phyloP scores from a whole-genome alignment of 2,888 invertebrate genomes.

The Epirrita christyi region DNA sequence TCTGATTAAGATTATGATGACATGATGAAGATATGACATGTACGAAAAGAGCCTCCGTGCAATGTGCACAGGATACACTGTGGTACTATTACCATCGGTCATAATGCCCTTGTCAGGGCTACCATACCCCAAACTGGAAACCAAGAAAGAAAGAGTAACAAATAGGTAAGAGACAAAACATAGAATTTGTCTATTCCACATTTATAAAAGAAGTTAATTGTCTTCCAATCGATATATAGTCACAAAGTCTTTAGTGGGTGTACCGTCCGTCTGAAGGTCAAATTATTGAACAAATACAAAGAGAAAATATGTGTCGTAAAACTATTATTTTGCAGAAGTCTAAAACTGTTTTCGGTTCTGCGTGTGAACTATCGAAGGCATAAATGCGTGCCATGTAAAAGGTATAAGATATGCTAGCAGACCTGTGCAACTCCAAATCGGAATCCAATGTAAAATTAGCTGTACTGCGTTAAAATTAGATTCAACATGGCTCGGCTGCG shows the following conservation, averaged over 20 bases:
- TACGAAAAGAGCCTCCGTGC: no score
- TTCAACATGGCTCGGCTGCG: background rate
- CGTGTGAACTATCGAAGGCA: conserved; percentile 26
- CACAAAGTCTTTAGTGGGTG: background rate
- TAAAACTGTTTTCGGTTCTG: conserved; percentile 31
- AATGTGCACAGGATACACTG: no score
- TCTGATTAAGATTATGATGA: no score
- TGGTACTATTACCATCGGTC: no score
- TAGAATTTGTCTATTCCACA: no score
- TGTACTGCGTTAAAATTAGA: background rate
- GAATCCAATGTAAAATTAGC: conserved; percentile 6
- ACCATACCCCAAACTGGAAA: no score
- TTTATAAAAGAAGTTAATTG: background rate
- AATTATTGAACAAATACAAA: conserved; percentile 24
- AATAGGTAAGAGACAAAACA: no score
- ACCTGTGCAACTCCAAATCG: background rate
- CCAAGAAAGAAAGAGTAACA: no score
- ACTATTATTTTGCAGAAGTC: conserved; percentile 30
- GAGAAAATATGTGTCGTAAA: conserved; percentile 32
- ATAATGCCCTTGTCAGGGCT: no score
- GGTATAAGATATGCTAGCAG: conserved; percentile 14
- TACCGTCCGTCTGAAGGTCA: conserved; percentile 24
- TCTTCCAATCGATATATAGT: conserved; percentile 4
- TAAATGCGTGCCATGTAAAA: conserved; percentile 16
- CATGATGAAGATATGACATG: no score